A percentile compares a stretch with the other conserved stretches of the same genome.
phyloP scores from a whole-genome alignment of 2,113 vertebrate species.

The Synchiropus splendidus region DNA sequence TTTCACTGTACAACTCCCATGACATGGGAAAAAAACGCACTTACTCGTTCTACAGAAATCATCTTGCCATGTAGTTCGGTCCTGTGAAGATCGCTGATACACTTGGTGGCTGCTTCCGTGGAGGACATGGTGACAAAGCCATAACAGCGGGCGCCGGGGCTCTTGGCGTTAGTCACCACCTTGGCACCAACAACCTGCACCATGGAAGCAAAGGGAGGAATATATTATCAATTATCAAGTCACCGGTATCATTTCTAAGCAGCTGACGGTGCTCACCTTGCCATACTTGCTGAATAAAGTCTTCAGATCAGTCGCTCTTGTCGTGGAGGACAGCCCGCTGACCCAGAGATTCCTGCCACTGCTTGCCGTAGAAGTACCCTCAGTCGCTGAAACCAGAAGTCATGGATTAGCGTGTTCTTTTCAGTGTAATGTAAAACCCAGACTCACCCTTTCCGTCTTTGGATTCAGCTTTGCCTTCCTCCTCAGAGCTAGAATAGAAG shows the following conservation, averaged over 20 bases:
- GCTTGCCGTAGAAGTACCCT: constrained; percentile 42
- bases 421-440: rapidly evolving
- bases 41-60: constrained; percentile 93
- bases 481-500: constrained; percentile 73
- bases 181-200: constrained; percentile 90
- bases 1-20: no score
- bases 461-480: constrained; percentile 65
- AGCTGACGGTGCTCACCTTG: constrained; percentile 66
- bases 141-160: constrained; percentile 91
- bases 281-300: constrained; percentile 96
- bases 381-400: constrained; percentile 43
- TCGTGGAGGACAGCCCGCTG: constrained; percentile 89
- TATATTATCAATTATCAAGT: background rate
- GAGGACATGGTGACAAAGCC: constrained; percentile 96
- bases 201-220: background rate
- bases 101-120: constrained; percentile 86
- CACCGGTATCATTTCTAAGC: background rate
- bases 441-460: constrained; percentile 87
- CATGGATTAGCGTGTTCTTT: background rate
- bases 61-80: constrained; percentile 93
- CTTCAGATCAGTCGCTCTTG: constrained; percentile 93
- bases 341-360: constrained; percentile 90
- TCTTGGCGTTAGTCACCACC: constrained; percentile 94
- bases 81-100: constrained; percentile 86
- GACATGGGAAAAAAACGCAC: no score